phyloP scores from a whole-genome alignment of 2,113 vertebrate genomes.

The western clawed frog (Xenopus tropicalis) region DNA sequence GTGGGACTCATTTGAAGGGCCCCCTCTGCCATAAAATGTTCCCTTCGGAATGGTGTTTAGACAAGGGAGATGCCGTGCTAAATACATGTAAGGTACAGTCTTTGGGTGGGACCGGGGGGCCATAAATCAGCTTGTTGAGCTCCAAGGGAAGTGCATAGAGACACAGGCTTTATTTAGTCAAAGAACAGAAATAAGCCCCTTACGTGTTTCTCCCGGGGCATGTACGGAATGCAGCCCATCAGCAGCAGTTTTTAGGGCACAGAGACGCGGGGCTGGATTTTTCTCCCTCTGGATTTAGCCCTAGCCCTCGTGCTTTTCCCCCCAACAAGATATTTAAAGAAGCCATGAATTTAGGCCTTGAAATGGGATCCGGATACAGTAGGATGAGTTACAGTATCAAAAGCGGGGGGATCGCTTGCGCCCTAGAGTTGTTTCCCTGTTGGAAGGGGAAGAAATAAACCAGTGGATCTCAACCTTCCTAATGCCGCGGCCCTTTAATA shows the following conservation, averaged over 20 bases:
- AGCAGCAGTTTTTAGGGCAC: slow-evolving; percentile 22
- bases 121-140: no score
- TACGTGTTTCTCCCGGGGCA: background rate
- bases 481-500: no score
- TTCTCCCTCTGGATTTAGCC: slow-evolving; percentile 20
- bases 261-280: background rate
- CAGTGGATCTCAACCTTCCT: no score
- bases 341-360: background rate
- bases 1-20: no score
- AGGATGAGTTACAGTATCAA: slow-evolving; percentile 6
- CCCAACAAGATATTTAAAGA: background rate
- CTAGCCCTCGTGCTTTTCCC: background rate
- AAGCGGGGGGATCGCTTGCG: background rate
- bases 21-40: no score
- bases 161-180: background rate
- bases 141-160: no score
- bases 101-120: no score
- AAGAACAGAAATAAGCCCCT: background rate
- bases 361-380: background rate
- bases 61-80: no score
- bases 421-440: no score
- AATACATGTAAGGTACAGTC: no score
- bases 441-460: no score
- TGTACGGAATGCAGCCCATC: slow-evolving; percentile 22
- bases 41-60: no score